These are phyloP conservation scores for Pasiphila rectangulata DNA, from an alignment of 2,888 invertebrate genomes.

Conservation along the genomic window DNA sequence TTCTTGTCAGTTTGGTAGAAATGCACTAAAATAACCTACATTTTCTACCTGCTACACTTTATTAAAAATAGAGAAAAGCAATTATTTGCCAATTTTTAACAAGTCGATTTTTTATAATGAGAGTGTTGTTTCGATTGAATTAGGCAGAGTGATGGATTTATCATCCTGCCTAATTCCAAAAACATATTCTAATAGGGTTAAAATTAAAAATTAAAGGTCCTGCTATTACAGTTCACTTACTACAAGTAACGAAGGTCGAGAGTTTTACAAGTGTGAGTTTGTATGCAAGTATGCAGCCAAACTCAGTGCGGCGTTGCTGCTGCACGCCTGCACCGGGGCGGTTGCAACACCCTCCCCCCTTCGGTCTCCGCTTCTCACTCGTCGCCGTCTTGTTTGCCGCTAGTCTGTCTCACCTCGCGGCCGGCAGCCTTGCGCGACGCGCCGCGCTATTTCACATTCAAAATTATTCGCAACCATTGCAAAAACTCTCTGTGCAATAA, in stretches of 20 bases:
- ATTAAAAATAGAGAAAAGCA: too few species aligned
- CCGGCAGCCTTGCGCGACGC: conserved; percentile 81
- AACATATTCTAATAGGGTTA: too few species aligned
- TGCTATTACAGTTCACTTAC: too few species aligned
- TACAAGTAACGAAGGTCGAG: conserved; percentile 75
- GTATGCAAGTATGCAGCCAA: conserved; percentile 80
- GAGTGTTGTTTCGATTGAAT: too few species aligned
- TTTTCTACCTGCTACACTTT: too few species aligned
- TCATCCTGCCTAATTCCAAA: too few species aligned
- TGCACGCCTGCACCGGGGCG: conserved; percentile 80
- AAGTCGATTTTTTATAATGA: too few species aligned
- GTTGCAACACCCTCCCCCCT: conserved; percentile 81
- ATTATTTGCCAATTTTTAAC: too few species aligned
- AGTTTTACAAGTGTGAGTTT: conserved; percentile 73
- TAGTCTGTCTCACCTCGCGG: conserved; percentile 81
- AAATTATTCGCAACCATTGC: conserved; percentile 80
- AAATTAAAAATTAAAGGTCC: too few species aligned
- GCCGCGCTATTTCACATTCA: conserved; percentile 81
- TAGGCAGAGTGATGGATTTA: too few species aligned
- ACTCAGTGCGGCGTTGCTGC: conserved; percentile 79
- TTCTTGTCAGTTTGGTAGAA: too few species aligned
- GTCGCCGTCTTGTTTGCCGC: conserved; percentile 79
- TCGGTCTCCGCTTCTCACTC: conserved; percentile 78
- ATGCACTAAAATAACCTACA: too few species aligned
- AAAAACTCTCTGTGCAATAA: conserved; percentile 81